Conservation (phyloP, 2,888 invertebrate genomes). For the Xanthia togata region DNA sequence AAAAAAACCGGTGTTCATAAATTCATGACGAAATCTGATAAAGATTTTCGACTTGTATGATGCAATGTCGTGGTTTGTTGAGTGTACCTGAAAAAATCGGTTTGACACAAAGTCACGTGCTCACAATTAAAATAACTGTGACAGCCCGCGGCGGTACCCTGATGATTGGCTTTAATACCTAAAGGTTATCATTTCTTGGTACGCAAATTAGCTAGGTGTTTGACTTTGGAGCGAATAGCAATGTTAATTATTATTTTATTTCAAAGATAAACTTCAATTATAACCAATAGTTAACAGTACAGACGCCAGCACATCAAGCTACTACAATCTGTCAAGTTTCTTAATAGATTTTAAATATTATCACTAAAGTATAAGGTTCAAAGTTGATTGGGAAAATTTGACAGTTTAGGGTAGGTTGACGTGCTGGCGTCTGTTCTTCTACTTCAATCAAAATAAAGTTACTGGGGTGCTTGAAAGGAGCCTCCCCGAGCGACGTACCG, state of each 20-base stretch:
- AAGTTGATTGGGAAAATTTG: no score
- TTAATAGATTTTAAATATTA: no score
- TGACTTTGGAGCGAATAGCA: background rate
- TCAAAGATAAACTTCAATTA: background rate
- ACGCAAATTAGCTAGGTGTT: constrained; percentile 11
- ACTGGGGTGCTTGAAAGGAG: background rate
- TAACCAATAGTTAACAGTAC: background rate
- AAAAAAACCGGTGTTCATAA: constrained; percentile 49
- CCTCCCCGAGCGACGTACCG: background rate
- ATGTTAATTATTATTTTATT: background rate
- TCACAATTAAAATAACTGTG: constrained; percentile 11
- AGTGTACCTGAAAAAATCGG: constrained; percentile 25
- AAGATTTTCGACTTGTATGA: constrained; percentile 54
- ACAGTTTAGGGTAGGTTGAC: no score
- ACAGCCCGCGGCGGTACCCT: constrained; percentile 16
- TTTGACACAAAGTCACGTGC: constrained; percentile 24
- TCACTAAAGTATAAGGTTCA: no score
- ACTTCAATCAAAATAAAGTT: constrained; percentile 1
- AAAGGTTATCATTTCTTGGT: constrained; percentile 45
- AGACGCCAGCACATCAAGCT: no score
- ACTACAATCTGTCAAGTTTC: no score
- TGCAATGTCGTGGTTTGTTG: constrained; percentile 57
- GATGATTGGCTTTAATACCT: constrained; percentile 11
- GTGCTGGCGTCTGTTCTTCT: no score
- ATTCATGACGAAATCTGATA: constrained; percentile 62